Evolutionary conservation across 2,797 vertebrate species (phyloP).

Genomic region (Eulemur rubriventer): DNA sequence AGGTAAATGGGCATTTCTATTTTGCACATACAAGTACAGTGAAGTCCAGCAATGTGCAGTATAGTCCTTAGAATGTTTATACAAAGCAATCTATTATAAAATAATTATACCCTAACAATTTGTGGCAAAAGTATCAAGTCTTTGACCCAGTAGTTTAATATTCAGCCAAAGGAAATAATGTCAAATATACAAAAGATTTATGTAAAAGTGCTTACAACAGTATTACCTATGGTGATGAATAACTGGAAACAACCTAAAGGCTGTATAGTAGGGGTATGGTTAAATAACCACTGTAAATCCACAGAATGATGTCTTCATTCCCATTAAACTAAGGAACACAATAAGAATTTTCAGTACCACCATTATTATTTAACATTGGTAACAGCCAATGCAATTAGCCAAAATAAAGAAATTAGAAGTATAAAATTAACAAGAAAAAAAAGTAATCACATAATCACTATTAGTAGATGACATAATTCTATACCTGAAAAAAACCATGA

Average conservation of each 20-base stretch:
- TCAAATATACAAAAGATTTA: not conserved
- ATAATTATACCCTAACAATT: not conserved
- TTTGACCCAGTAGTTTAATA: not conserved
- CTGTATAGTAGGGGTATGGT: not conserved
- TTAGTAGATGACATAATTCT: not conserved
- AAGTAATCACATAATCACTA: not conserved
- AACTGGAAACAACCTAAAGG: not conserved
- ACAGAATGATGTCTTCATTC: not conserved
- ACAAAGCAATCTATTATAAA: not conserved
- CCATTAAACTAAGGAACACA: not conserved
- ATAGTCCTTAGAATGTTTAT: not conserved
- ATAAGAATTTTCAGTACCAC: not conserved
- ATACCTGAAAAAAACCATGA: not conserved
- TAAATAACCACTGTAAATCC: not conserved
- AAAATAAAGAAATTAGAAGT: not conserved
- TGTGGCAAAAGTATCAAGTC: not conserved
- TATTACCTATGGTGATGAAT: not conserved
- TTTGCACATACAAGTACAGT: not conserved
- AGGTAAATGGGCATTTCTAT: not conserved
- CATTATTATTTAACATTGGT: not conserved
- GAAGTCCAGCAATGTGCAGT: not conserved
- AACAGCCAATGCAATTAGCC: not conserved
- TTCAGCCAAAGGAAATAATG: constrained; percentile 3
- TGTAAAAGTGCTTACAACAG: not conserved
- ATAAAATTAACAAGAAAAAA: constrained; percentile 7